Evolutionary conservation across 2,888 invertebrate species (phyloP).

Genomic region (Bellardia bayeri): DNA sequence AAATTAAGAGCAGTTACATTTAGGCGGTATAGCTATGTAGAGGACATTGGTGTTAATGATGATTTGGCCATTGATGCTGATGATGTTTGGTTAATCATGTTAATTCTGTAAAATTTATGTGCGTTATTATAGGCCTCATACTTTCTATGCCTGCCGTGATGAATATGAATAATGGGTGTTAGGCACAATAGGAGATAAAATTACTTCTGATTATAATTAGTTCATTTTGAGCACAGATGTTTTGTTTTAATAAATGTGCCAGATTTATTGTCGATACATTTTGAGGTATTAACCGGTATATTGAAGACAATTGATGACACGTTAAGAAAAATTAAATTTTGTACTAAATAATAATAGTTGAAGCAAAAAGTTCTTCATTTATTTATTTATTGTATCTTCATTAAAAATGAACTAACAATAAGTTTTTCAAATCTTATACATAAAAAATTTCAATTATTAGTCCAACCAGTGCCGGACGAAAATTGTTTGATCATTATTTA

Average conservation of each 20-base stretch:
- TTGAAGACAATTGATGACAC: slow-evolving; percentile 17
- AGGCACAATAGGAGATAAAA: slow-evolving; percentile 16
- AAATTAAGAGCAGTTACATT: slow-evolving; percentile 27
- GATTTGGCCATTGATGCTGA: background rate
- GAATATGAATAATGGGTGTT: slow-evolving; percentile 61
- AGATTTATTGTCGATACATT: slow-evolving; percentile 38
- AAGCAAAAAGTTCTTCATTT: too few relatives aligned
- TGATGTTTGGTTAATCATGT: slow-evolving; percentile 37
- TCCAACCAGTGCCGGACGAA: too few relatives aligned
- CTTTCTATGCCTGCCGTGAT: slow-evolving; percentile 15
- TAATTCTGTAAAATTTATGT: slow-evolving; percentile 66
- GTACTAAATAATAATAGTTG: too few relatives aligned
- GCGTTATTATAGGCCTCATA: slow-evolving; percentile 26
- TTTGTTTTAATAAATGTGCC: slow-evolving; percentile 22
- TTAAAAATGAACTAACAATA: too few relatives aligned
- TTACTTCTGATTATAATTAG: slow-evolving; percentile 64
- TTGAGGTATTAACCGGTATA: background rate
- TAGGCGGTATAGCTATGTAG: background rate
- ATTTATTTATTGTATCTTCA: too few relatives aligned
- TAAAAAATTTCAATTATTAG: too few relatives aligned
- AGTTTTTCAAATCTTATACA: too few relatives aligned
- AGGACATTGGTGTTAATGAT: background rate
- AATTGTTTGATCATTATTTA: too few relatives aligned
- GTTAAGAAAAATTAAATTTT: background rate
- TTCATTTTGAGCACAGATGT: slow-evolving; percentile 61